These are phyloP conservation scores for Aporophyla lueneburgensis DNA, from an alignment of 2,888 invertebrate genomes.

Conservation along the genomic window DNA sequence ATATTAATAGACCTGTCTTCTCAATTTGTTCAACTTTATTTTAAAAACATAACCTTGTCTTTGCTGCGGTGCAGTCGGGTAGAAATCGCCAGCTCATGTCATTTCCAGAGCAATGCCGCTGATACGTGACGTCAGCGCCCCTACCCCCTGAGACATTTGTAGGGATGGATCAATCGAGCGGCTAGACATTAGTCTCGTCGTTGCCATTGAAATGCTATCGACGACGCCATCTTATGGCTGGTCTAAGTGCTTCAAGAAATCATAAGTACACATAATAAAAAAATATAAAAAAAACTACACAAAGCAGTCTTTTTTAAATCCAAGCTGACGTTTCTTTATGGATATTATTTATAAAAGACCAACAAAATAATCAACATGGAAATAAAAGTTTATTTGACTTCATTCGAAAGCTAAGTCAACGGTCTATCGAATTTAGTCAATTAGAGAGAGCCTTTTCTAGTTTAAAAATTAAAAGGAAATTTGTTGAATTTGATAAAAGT, in stretches of 20 bases:
- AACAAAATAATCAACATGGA: background rate
- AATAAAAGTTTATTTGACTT: background rate
- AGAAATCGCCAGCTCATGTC: conserved; percentile 20
- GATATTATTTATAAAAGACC: background rate
- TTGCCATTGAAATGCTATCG: conserved; percentile 29
- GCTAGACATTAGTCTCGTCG: conserved; percentile 57
- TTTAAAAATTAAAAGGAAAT: background rate
- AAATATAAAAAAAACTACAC: background rate
- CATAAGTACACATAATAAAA: background rate
- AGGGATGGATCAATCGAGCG: conserved; percentile 51
- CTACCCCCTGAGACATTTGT: conserved; percentile 32
- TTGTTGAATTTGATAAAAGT: background rate
- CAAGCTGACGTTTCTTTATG: background rate
- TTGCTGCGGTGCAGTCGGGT: background rate
- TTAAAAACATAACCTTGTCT: background rate
- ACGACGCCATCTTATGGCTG: conserved; percentile 38
- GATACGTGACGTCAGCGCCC: conserved; percentile 45
- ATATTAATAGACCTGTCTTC: conserved; percentile 12
- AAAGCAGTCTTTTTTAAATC: background rate
- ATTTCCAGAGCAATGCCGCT: conserved; percentile 2
- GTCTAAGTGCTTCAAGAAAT: conserved; percentile 8
- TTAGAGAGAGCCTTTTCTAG: background rate
- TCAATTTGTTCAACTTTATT: conserved; percentile 28
- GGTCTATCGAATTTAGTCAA: background rate
- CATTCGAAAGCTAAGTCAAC: background rate